Percentiles rank a stretch among this genome's conserved stretches.
These are phyloP conservation scores for Elephas maximus DNA, from an alignment of 2,113 vertebrate species.

Conservation along the genomic window DNA sequence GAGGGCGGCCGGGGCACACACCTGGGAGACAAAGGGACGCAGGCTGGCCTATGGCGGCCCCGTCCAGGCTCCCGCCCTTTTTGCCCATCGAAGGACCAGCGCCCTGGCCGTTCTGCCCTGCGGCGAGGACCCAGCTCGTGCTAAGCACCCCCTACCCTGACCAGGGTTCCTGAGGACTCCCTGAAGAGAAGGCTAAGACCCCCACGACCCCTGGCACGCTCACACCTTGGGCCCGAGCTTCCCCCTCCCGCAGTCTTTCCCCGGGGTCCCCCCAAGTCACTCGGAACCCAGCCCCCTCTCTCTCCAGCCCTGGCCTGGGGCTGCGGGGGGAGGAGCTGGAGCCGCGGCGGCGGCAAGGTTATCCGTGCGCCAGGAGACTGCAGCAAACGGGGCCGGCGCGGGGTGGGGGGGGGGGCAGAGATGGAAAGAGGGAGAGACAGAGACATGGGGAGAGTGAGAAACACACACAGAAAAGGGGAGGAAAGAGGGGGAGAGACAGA, in stretches of 20 bases:
- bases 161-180: background rate
- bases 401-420: background rate
- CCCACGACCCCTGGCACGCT: background rate
- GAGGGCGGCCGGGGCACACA: slow-evolving; percentile 64
- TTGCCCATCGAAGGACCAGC: background rate
- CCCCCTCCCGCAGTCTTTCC: background rate
- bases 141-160: background rate
- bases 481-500: background rate
- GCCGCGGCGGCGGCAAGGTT: slow-evolving; percentile 74
- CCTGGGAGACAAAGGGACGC: slow-evolving; percentile 48
- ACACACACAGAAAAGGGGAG: background rate
- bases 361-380: slow-evolving; percentile 82
- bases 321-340: background rate
- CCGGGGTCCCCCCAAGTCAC: background rate
- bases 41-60: background rate
- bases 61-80: background rate
- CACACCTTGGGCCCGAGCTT: background rate
- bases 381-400: slow-evolving; percentile 66
- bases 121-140: background rate
- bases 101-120: background rate
- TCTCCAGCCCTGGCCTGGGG: background rate
- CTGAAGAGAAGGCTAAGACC: background rate
- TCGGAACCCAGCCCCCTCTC: background rate
- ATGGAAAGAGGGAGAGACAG: background rate
- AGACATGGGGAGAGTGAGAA: background rate